Evolutionary conservation across 2,888 invertebrate genomes (phyloP).

Genomic region (Dichetophora obliterata): DNA sequence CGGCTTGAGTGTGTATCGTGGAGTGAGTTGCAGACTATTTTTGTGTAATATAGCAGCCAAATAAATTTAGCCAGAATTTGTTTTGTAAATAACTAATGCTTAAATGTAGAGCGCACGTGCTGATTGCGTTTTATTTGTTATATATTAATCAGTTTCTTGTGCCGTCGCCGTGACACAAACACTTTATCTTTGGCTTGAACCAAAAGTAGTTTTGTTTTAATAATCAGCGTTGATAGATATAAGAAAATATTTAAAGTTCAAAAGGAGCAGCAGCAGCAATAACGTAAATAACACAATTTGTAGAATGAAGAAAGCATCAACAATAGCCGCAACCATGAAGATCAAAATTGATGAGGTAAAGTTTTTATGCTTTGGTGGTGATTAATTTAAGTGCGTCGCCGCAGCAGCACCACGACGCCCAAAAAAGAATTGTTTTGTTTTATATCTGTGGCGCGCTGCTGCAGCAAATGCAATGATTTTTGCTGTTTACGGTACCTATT

Average conservation of each 20-base stretch:
- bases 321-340: slow-evolving; percentile 40
- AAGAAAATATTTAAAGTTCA: neutral
- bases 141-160: neutral
- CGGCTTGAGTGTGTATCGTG: slow-evolving; percentile 54
- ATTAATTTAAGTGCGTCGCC: neutral
- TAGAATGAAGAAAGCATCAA: slow-evolving; percentile 10
- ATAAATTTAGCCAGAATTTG: slow-evolving; percentile 6
- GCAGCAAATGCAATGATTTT: neutral
- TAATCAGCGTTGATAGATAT: neutral
- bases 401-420: neutral
- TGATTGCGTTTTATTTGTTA: neutral
- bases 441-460: too few species aligned
- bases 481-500: slow-evolving; percentile 1
- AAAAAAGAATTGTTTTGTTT: neutral
- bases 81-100: neutral
- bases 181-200: neutral
- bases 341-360: slow-evolving; percentile 42
- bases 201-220: neutral
- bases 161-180: neutral
- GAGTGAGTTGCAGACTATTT: neutral
- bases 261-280: neutral
- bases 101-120: too few species aligned
- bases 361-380: neutral
- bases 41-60: neutral
- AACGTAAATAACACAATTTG: slow-evolving; percentile 3